phyloP scores from a whole-genome alignment of 2,797 vertebrate genomes.

The Rhinophrynus dorsalis region DNA sequence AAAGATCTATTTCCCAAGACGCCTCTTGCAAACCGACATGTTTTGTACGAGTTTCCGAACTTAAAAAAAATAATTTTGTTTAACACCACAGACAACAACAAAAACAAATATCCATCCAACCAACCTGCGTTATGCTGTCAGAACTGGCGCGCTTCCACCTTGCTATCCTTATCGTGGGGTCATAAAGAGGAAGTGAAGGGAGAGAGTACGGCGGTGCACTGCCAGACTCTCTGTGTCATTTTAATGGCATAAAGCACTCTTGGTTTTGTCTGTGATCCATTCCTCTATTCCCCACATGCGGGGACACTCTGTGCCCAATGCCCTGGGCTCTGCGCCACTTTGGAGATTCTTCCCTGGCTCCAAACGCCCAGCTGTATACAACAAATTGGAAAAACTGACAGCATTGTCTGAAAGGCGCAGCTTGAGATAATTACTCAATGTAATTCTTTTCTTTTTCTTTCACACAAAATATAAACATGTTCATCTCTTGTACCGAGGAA shows the following conservation, averaged over 20 bases:
- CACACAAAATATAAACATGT: constrained; percentile 58
- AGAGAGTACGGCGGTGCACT: constrained; percentile 19
- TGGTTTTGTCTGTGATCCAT: constrained; percentile 40
- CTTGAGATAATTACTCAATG: constrained; percentile 63
- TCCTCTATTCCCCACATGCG: constrained; percentile 26
- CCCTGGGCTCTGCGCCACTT: constrained; percentile 46
- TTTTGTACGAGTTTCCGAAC: no score
- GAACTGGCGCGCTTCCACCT: constrained; percentile 1
- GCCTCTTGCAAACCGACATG: no score
- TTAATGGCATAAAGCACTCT: constrained; percentile 46
- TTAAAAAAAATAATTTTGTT: no score
- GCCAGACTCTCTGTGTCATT: constrained; percentile 24
- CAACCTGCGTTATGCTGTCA: neutral
- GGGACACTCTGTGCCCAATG: constrained; percentile 51
- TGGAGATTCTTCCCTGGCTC: constrained; percentile 61
- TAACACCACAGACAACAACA: neutral
- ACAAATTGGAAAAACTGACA: constrained; percentile 67
- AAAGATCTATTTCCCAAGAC: no score
- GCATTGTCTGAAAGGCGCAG: constrained; percentile 65
- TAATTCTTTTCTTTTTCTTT: constrained; percentile 56
- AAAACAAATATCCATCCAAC: neutral
- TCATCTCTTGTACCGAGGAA: constrained; percentile 57
- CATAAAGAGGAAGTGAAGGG: constrained; percentile 12
- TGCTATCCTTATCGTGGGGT: constrained; percentile 3
- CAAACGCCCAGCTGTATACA: constrained; percentile 60